Percentiles rank a stretch among this genome's conserved stretches.
Evolutionary conservation across 2,888 invertebrate species (phyloP).

Genomic region (Leptinotarsa peninsularis): DNA sequence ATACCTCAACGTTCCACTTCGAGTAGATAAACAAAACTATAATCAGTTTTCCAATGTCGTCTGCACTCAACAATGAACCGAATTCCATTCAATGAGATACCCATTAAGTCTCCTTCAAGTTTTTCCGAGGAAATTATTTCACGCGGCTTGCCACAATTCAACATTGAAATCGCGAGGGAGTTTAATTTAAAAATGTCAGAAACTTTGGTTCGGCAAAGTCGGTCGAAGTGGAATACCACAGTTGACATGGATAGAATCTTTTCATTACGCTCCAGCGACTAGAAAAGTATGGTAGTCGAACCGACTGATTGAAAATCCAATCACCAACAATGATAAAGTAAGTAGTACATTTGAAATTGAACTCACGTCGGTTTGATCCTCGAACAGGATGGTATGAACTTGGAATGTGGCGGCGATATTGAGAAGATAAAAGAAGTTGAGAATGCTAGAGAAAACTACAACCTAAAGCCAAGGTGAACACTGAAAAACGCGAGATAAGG

Average conservation of each 20-base stretch:
- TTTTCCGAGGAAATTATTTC: constrained; percentile 17
- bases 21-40: not conserved
- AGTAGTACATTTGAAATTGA: too few relatives aligned
- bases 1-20: too few relatives aligned
- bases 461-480: too few relatives aligned
- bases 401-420: too few relatives aligned
- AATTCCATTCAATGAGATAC: constrained; percentile 4
- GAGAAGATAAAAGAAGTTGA: too few relatives aligned
- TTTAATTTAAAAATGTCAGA: constrained; percentile 26
- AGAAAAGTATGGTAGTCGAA: not conserved
- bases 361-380: too few relatives aligned
- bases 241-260: constrained; percentile 5
- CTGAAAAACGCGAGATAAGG: too few relatives aligned
- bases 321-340: too few relatives aligned
- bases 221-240: constrained; percentile 1
- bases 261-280: not conserved
- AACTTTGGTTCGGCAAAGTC: constrained; percentile 14
- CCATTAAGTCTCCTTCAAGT: not conserved
- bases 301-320: too few relatives aligned
- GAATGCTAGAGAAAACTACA: too few relatives aligned
- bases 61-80: not conserved
- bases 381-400: too few relatives aligned
- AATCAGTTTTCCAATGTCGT: not conserved
- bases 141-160: constrained; percentile 11
- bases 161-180: constrained; percentile 5